A percentile compares a stretch with the other conserved stretches of the same genome.
phyloP scores from a whole-genome alignment of 2,797 vertebrate genomes.

The Macrochelys suwanniensis region DNA sequence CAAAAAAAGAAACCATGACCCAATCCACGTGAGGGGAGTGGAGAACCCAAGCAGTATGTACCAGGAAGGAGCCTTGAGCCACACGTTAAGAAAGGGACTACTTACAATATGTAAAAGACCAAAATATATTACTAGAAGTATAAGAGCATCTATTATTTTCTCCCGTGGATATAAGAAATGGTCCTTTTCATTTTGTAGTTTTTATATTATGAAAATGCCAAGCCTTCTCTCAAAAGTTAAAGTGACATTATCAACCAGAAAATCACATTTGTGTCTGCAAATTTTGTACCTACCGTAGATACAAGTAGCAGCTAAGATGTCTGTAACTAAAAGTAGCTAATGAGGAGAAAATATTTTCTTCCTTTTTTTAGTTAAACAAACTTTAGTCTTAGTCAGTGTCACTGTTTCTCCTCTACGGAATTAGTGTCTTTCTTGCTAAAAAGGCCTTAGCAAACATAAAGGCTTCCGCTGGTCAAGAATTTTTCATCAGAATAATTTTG shows the following conservation, averaged over 20 bases:
- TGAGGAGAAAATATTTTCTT: not conserved
- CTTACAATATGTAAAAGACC: not conserved
- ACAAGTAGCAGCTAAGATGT: not conserved
- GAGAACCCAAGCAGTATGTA: too few species aligned
- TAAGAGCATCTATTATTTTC: not conserved
- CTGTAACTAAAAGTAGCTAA: not conserved
- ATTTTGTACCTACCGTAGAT: not conserved
- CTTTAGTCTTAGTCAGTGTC: not conserved
- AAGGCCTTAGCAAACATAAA: not conserved
- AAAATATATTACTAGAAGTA: fast-evolving
- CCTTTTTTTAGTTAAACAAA: not conserved
- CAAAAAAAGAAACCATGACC: too few species aligned
- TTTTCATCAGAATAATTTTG: not conserved
- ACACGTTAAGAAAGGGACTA: not conserved
- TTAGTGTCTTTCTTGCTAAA: not conserved
- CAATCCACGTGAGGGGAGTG: too few species aligned
- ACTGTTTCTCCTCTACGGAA: not conserved
- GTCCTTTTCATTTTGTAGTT: not conserved
- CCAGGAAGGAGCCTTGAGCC: too few species aligned
- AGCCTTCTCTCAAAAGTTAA: not conserved
- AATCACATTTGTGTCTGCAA: not conserved
- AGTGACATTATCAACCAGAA: not conserved
- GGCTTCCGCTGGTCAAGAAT: not conserved
- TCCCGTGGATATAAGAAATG: not conserved
- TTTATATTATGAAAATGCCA: not conserved